phyloP scores from a whole-genome alignment of 2,797 vertebrate species.

The Enteromius paludinosus region DNA sequence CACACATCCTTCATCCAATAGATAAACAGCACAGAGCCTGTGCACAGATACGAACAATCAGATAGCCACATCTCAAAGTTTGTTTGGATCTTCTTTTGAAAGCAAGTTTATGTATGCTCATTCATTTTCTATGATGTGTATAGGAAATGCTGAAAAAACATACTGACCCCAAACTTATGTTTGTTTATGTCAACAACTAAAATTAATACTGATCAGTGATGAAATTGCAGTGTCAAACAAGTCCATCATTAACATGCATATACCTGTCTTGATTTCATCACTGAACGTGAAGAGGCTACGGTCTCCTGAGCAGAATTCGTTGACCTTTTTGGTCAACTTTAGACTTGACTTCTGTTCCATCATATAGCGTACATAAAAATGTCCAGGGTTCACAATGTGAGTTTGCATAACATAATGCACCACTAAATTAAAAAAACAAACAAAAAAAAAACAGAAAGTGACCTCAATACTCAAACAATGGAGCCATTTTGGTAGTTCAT shows the following conservation, averaged over 20 bases:
- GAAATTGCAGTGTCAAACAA: background rate
- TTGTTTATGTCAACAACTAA: background rate
- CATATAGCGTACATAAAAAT: slow-evolving; percentile 75
- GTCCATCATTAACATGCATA: background rate
- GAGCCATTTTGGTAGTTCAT: too few relatives aligned
- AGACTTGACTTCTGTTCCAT: slow-evolving; percentile 60
- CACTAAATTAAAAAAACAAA: slow-evolving; percentile 20
- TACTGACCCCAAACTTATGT: background rate
- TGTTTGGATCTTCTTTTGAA: background rate
- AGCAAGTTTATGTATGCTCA: background rate
- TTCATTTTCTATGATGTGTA: background rate
- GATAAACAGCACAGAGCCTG: slow-evolving; percentile 71
- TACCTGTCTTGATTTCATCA: slow-evolving; percentile 59
- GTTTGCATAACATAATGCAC: slow-evolving; percentile 72
- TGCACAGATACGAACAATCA: background rate
- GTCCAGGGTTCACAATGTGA: slow-evolving; percentile 75
- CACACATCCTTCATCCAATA: slow-evolving; percentile 63
- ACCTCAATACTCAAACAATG: background rate
- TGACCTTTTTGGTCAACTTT: slow-evolving; percentile 68
- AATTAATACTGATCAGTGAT: background rate
- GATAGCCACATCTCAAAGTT: background rate
- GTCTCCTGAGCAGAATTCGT: slow-evolving; percentile 58
- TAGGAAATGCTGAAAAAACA: background rate
- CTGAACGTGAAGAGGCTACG: slow-evolving; percentile 58
- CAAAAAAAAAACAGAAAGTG: background rate